Evolutionary conservation across 2,797 vertebrate genomes (phyloP).

Genomic region (Siniperca obscura): DNA sequence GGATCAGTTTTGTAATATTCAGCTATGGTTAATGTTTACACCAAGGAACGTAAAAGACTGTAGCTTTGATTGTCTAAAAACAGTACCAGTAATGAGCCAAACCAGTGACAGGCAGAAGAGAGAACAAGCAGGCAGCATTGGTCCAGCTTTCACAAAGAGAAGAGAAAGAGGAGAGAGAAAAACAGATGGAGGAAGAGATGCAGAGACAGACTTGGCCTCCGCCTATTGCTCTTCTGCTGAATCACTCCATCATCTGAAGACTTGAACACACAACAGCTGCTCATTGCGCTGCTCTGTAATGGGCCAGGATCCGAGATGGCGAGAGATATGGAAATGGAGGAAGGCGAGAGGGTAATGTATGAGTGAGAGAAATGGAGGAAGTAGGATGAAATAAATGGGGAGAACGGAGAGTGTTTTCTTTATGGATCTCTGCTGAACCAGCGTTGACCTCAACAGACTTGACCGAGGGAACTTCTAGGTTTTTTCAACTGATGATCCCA

Average conservation of each 20-base stretch:
- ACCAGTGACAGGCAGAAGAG: conserved; percentile 9
- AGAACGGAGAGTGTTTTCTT: conserved; percentile 26
- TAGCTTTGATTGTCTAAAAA: conserved; percentile 19
- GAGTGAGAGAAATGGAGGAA: conserved; percentile 4
- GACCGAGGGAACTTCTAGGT: neutral
- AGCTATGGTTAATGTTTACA: conserved; percentile 26
- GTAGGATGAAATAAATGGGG: conserved; percentile 18
- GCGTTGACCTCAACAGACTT: conserved; percentile 10
- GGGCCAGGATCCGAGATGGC: conserved; percentile 32
- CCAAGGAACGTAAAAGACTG: conserved; percentile 10
- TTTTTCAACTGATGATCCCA: conserved; percentile 7
- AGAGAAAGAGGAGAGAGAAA: conserved; percentile 17
- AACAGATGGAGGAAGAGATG: conserved; percentile 56
- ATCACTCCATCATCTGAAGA: conserved; percentile 68
- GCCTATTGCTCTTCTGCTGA: conserved; percentile 60
- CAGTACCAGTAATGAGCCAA: conserved; percentile 28
- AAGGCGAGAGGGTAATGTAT: conserved; percentile 3
- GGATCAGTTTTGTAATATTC: conserved; percentile 20
- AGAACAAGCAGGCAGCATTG: conserved; percentile 21
- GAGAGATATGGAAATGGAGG: conserved; percentile 40
- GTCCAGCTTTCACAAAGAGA: conserved; percentile 17
- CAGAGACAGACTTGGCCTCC: conserved; percentile 47
- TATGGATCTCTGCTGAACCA: conserved; percentile 16
- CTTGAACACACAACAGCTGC: conserved; percentile 61
- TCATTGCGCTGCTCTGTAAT: conserved; percentile 42